These are phyloP conservation scores for Tiliqua scincoides DNA, from an alignment of 2,113 vertebrate species.

Conservation along the genomic window DNA sequence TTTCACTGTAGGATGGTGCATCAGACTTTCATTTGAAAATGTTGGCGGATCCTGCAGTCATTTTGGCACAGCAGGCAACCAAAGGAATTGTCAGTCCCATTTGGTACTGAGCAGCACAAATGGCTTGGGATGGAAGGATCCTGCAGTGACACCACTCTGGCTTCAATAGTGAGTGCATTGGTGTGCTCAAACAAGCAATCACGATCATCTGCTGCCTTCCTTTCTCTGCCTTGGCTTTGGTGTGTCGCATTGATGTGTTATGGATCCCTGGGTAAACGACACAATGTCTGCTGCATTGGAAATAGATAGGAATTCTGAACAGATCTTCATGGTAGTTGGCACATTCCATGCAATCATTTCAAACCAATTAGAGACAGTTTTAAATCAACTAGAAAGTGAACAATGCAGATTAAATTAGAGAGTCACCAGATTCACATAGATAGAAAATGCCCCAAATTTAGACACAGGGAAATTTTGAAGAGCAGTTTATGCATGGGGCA, in stretches of 20 bases:
- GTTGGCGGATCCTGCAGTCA: background rate
- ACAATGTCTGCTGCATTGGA: background rate
- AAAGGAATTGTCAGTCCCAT: background rate
- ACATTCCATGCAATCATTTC: background rate
- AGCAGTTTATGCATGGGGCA: no score
- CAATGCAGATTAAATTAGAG: background rate
- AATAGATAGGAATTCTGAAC: background rate
- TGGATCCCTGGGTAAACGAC: background rate
- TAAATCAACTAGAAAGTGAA: background rate
- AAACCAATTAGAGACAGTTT: background rate
- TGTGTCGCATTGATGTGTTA: background rate
- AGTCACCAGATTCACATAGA: background rate
- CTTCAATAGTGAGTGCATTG: background rate
- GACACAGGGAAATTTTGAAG: background rate
- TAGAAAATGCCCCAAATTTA: background rate
- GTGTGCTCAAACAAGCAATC: background rate
- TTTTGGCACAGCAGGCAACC: background rate
- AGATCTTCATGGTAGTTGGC: background rate
- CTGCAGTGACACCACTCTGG: background rate
- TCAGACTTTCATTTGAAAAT: background rate
- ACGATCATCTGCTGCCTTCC: background rate
- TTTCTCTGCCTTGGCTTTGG: background rate
- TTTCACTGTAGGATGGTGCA: background rate
- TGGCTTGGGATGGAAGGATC: background rate
- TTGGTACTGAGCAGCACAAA: background rate